A percentile compares a stretch with the other conserved stretches of the same genome.
Evolutionary conservation across 2,797 vertebrate species (phyloP).

Genomic region (Pyrrhura leucotis): DNA sequence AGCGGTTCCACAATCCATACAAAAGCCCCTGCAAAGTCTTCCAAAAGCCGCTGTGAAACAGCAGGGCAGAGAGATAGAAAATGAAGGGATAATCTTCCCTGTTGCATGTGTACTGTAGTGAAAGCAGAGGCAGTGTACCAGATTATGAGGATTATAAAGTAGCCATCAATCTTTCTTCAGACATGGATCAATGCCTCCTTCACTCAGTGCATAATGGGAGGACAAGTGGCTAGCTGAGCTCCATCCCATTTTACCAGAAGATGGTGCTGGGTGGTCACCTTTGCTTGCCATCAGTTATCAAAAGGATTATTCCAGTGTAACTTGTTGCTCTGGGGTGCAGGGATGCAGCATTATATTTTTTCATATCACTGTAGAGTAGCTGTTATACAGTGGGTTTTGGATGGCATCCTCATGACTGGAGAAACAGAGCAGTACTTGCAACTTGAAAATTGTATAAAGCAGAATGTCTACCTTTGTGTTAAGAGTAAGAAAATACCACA

Average conservation of each 20-base stretch:
- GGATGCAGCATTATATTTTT: background rate
- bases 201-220: background rate
- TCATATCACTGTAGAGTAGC: background rate
- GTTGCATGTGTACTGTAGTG: background rate
- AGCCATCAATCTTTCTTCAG: constrained; percentile 39
- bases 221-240: background rate
- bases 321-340: background rate
- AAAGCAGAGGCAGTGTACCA: constrained; percentile 29
- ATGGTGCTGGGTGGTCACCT: background rate
- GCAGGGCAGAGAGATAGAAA: background rate
- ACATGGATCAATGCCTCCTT: constrained; percentile 7
- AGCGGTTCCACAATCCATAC: background rate
- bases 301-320: background rate
- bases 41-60: background rate
- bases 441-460: background rate
- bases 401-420: background rate
- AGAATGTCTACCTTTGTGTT: background rate
- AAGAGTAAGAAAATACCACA: background rate
- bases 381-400: background rate
- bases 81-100: background rate
- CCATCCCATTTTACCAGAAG: background rate
- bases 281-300: background rate
- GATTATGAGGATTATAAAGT: constrained; percentile 46
- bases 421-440: background rate
- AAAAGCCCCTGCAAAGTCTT: background rate